Conservation (phyloP, 2,888 invertebrate species). For the Phoenoteleia sp. region DNA sequence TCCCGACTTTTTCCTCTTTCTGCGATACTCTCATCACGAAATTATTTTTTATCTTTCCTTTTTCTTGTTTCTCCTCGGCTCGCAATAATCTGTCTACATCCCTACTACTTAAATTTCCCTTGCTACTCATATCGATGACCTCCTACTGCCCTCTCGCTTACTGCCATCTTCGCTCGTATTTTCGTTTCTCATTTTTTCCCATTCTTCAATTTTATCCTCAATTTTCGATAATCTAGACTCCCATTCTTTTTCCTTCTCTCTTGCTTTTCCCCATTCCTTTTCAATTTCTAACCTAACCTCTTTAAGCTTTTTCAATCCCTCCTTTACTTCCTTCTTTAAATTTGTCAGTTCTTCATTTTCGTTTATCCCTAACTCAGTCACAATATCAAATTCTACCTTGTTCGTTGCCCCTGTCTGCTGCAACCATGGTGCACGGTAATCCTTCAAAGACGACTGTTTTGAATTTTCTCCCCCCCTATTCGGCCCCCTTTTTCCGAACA, state of each 20-base stretch:
- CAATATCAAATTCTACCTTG: too few species aligned
- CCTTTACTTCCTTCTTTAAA: slow-evolving; percentile 7
- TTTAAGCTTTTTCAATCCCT: neutral
- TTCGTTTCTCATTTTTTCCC: slow-evolving; percentile 29
- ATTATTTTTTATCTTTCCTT: slow-evolving; percentile 24
- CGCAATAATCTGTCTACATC: neutral
- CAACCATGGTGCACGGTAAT: too few species aligned
- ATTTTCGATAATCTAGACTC: too few species aligned
- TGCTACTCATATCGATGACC: too few species aligned
- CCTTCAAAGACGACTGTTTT: too few species aligned
- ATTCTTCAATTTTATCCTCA: slow-evolving; percentile 13
- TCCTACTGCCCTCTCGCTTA: too few species aligned
- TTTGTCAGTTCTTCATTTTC: neutral
- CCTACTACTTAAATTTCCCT: neutral
- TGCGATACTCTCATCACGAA: slow-evolving; percentile 13
- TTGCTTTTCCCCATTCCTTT: neutral
- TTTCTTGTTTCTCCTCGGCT: slow-evolving; percentile 15
- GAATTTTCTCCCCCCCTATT: too few species aligned
- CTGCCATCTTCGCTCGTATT: too few species aligned
- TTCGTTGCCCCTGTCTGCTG: too few species aligned
- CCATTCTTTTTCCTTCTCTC: neutral
- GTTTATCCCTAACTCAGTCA: too few species aligned
- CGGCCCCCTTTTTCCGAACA: too few species aligned
- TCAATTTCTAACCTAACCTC: slow-evolving; percentile 1
- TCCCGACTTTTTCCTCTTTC: neutral